phyloP scores from a whole-genome alignment of 1,140 invertebrate species.

The Hermetia illucens region DNA sequence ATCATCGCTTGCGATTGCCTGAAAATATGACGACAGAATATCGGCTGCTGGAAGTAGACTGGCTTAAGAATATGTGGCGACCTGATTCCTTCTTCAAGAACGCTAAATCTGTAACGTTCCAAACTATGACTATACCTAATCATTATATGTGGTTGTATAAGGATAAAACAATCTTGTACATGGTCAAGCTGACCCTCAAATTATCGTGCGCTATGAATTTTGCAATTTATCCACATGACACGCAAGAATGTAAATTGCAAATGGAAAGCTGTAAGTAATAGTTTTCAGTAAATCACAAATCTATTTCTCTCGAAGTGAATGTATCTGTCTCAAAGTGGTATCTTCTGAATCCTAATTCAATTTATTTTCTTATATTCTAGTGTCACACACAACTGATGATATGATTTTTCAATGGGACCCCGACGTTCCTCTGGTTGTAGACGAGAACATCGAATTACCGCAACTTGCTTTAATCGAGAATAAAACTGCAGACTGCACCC shows the following conservation, averaged over 20 bases:
- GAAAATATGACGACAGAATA: constrained; percentile 88
- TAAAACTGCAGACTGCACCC: constrained; percentile 74
- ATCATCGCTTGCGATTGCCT: constrained; percentile 68
- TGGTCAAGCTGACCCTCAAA: constrained; percentile 73
- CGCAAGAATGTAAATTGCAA: constrained; percentile 79
- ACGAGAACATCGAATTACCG: constrained; percentile 75
- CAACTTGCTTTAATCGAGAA: constrained; percentile 73
- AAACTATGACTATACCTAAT: constrained; percentile 87
- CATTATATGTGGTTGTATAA: constrained; percentile 82
- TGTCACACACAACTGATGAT: constrained; percentile 82
- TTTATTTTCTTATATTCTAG: constrained; percentile 32
- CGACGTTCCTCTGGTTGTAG: constrained; percentile 75
- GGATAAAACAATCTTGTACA: constrained; percentile 75
- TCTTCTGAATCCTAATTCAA: too few relatives aligned
- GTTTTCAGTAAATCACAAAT: too few relatives aligned
- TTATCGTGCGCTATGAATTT: constrained; percentile 86
- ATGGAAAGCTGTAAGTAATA: constrained; percentile 85
- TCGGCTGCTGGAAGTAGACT: constrained; percentile 70
- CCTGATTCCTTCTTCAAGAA: constrained; percentile 83
- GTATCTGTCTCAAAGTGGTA: neutral
- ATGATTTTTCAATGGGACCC: constrained; percentile 84
- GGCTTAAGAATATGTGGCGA: constrained; percentile 82
- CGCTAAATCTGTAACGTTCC: constrained; percentile 82
- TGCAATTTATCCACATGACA: constrained; percentile 80
- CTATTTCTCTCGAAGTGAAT: neutral